These are phyloP conservation scores for Eledona agricola DNA, from an alignment of 2,888 invertebrate species.

Conservation along the genomic window DNA sequence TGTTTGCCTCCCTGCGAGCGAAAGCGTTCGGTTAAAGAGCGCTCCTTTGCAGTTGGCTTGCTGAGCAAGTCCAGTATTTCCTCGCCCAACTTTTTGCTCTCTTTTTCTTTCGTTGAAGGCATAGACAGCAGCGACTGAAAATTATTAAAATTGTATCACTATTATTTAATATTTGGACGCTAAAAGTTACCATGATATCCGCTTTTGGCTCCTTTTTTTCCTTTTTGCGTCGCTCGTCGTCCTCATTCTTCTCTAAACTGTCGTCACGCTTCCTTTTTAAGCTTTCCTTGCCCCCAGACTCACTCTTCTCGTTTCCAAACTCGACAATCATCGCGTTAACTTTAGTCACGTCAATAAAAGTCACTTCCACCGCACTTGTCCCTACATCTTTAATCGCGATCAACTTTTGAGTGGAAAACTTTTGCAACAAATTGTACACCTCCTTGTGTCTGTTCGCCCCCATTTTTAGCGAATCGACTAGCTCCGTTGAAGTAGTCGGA, in stretches of 20 bases:
- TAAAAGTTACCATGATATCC: conserved; percentile 80
- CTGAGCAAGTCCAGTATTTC: conserved; percentile 93
- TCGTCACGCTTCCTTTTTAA: conserved; percentile 64
- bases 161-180: too few relatives aligned
- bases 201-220: conserved; percentile 66
- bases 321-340: conserved; percentile 66
- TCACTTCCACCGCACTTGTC: conserved; percentile 64
- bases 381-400: conserved; percentile 66
- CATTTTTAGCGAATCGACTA: conserved; percentile 68
- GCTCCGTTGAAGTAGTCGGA: conserved; percentile 74
- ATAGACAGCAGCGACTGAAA: conserved; percentile 83
- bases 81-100: conserved; percentile 93
- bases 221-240: conserved; percentile 69
- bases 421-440: conserved; percentile 78
- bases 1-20: conserved; percentile 94
- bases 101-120: conserved; percentile 94
- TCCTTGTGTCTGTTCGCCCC: conserved; percentile 64
- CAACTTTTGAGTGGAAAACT: conserved; percentile 79
- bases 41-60: conserved; percentile 96
- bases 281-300: conserved; percentile 47
- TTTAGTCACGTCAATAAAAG: conserved; percentile 68
- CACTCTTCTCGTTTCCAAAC: conserved; percentile 51
- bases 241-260: conserved; percentile 57
- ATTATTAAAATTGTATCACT: conserved; percentile 10
- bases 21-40: conserved; percentile 93